A percentile compares a stretch with the other conserved stretches of the same genome.
These are phyloP conservation scores for Napeogenes inachia DNA, from an alignment of 2,888 invertebrate genomes.

Conservation along the genomic window DNA sequence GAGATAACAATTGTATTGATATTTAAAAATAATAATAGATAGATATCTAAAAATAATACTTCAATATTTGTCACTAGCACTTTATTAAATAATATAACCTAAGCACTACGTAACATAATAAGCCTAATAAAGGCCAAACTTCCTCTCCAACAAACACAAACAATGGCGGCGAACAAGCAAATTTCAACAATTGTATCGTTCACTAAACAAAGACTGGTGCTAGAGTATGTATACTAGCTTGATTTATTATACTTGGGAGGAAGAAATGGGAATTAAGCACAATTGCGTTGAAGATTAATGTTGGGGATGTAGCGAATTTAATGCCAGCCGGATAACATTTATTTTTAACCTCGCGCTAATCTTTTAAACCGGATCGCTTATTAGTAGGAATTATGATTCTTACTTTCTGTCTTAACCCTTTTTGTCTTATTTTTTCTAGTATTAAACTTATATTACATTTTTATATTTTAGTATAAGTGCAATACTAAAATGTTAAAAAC, in stretches of 20 bases:
- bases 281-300: constrained; percentile 65
- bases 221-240: constrained; percentile 44
- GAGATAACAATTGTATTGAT: no score
- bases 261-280: constrained; percentile 62
- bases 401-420: constrained; percentile 5
- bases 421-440: not conserved
- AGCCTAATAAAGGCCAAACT: constrained; percentile 25
- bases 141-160: constrained; percentile 24
- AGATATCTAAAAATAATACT: no score
- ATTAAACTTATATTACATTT: constrained; percentile 5
- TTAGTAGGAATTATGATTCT: constrained; percentile 2
- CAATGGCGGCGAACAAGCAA: constrained; percentile 25
- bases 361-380: constrained; percentile 21
- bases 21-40: no score
- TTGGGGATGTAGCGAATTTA: constrained; percentile 54
- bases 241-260: constrained; percentile 58
- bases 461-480: no score
- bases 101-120: constrained; percentile 9
- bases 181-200: constrained; percentile 32
- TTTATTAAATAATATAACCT: not conserved
- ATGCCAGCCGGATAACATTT: constrained; percentile 48
- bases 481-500: no score
- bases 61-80: not conserved
- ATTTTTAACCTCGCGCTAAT: constrained; percentile 33
- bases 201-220: constrained; percentile 34